Percentiles rank a stretch among this genome's conserved stretches.
Conservation (phyloP, 2,888 invertebrate genomes). For the Luperina nickerlii region DNA sequence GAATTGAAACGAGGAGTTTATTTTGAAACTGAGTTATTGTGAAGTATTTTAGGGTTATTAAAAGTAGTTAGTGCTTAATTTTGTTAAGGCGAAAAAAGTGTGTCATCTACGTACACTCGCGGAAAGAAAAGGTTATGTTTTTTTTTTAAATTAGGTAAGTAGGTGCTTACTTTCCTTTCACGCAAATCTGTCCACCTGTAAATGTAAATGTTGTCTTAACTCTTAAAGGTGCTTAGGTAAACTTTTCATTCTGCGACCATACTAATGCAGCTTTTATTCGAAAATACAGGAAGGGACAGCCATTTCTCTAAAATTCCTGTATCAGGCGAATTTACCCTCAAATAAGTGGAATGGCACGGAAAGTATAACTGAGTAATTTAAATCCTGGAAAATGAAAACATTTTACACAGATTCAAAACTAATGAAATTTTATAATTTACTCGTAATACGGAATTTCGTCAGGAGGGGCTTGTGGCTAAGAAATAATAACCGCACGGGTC, state of each 20-base stretch:
- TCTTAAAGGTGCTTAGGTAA: neutral
- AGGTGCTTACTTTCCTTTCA: neutral
- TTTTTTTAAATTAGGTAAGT: neutral
- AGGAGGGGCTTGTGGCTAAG: no score
- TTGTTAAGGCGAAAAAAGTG: no score
- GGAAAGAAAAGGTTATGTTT: neutral
- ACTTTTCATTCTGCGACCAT: neutral
- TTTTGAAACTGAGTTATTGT: constrained; percentile 23
- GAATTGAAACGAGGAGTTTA: constrained; percentile 28
- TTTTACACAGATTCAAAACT: neutral
- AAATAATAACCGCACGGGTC: no score
- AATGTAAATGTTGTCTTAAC: neutral
- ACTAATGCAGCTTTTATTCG: neutral
- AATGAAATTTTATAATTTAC: neutral
- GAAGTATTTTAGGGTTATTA: constrained; percentile 30
- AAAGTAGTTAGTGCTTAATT: neutral
- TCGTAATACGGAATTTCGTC: neutral
- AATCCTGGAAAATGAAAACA: neutral
- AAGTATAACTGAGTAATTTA: neutral
- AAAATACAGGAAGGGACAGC: neutral
- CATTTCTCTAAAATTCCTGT: neutral
- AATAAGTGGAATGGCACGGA: neutral
- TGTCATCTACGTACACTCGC: no score
- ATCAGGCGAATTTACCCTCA: neutral
- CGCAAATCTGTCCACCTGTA: no score